Conservation (phyloP, 1,140 invertebrate species). For the Antheraea mylitta region DNA sequence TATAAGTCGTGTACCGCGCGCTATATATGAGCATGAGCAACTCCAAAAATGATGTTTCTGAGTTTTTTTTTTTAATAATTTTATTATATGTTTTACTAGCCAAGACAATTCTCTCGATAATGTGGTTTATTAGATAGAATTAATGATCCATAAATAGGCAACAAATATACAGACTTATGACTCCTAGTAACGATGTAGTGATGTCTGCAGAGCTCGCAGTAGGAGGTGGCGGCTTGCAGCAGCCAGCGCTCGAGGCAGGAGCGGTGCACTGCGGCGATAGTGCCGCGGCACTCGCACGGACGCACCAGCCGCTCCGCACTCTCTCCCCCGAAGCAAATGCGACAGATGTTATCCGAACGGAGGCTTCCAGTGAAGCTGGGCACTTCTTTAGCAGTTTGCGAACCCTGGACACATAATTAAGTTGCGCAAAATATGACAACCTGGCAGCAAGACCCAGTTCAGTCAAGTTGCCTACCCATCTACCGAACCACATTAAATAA, state of each 20-base stretch:
- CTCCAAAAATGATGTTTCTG: too few species aligned
- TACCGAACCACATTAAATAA: too few species aligned
- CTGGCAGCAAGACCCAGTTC: too few species aligned
- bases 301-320: constrained; percentile 67
- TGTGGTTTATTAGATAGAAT: too few species aligned
- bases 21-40: too few species aligned
- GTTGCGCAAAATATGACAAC: too few species aligned
- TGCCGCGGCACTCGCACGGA: constrained; percentile 79
- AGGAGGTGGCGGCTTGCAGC: constrained; percentile 79
- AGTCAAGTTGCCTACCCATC: too few species aligned
- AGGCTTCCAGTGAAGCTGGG: constrained; percentile 42
- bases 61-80: too few species aligned
- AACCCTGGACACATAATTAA: too few species aligned
- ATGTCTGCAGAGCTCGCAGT: constrained; percentile 82
- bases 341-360: constrained; percentile 60
- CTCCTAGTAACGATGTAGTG: constrained; percentile 73
- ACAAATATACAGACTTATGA: constrained; percentile 47
- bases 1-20: too few species aligned
- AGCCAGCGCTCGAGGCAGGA: constrained; percentile 86
- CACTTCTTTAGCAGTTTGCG: constrained; percentile 39
- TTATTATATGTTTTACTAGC: too few species aligned
- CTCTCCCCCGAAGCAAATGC: constrained; percentile 71
- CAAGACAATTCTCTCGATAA: background rate
- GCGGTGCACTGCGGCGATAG: constrained; percentile 84
- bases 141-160: too few species aligned